Base-by-base conservation (phyloP, 2,888 invertebrate genomes). In the Tanaodytes sp. region DNA sequence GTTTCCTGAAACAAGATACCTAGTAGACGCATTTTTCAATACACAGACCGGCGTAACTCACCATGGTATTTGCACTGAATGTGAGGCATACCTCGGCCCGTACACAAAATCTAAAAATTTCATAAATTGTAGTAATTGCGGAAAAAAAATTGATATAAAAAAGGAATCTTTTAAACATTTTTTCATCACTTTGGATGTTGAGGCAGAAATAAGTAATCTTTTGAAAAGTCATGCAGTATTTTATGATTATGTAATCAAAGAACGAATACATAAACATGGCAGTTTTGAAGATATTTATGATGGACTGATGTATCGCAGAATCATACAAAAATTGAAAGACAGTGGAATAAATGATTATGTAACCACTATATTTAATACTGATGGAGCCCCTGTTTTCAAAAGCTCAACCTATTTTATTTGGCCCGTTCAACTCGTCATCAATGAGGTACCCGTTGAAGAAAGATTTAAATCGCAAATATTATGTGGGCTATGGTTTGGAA, bases 1-100 rank as follows among this genome's bases (percentile, higher is more conserved):
- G 16, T 40, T 52, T 40, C 52, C 52, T 3, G 30, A 52, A 11
- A 52, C 52, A 15, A 39, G 52, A 30, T 52, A 52, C 12, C 30
- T 52, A 1, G 52, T 52, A 12, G 40, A 52, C 15, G 2, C 27
- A 0, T 30, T 52, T 15, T 52, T 52, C 14, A n/a, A 52, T 18
- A 27, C 39, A 6, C 0, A 11, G 3, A 6, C 1, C 30, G 30
- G 52, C 12, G 4, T 52, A 12, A 18, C 27, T 19, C 40, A 40
- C 19, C 52, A 40, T 30, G 52, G 40, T 0, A 40, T 30, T 12
- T 52, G 52, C 30, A 27, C 12, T 1, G 11, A 27, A 3, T 52
- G 52, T 23, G 52, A 40, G 40, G 12, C 2, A 15, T 52, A 52
- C 11, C 18, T 52, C 6, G 31, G 45, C 2, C 11, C 2, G 14